phyloP scores from a whole-genome alignment of 2,113 vertebrate genomes.

The Cyanistes caeruleus region DNA sequence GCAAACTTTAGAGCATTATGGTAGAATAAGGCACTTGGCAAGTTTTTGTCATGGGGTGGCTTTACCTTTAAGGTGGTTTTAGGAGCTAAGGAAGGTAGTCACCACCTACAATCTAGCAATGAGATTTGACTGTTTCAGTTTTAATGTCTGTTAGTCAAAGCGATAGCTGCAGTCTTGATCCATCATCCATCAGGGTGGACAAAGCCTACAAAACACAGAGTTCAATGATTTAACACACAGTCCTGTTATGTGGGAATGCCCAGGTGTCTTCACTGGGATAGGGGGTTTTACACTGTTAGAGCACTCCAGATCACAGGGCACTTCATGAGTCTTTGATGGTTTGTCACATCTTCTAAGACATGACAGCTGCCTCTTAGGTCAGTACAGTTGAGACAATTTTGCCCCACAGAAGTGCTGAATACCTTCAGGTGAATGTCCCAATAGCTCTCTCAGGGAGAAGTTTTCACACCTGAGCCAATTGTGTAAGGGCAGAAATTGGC shows the following conservation, averaged over 20 bases:
- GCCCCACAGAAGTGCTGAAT: background rate
- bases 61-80: no score
- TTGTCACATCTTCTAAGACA: background rate
- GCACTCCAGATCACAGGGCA: background rate
- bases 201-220: background rate
- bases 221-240: background rate
- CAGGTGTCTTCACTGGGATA: background rate
- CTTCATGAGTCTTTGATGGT: background rate
- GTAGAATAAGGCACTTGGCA: background rate
- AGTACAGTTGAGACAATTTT: background rate
- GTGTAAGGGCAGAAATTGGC: background rate
- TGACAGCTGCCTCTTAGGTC: background rate
- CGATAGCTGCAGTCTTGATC: background rate
- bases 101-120: background rate
- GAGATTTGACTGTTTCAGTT: background rate
- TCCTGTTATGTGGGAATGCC: accelerated
- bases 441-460: background rate
- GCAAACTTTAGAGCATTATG: background rate
- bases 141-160: background rate
- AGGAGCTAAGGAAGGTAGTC: background rate
- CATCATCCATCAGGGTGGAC: background rate
- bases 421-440: background rate
- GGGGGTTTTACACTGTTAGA: background rate
- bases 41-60: background rate
- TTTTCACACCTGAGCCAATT: background rate